Percentiles rank a stretch among this genome's conserved stretches.
These are phyloP conservation scores for Caenorhabditis brenneri DNA, from an alignment of 1,140 invertebrate species.

Conservation along the genomic window DNA sequence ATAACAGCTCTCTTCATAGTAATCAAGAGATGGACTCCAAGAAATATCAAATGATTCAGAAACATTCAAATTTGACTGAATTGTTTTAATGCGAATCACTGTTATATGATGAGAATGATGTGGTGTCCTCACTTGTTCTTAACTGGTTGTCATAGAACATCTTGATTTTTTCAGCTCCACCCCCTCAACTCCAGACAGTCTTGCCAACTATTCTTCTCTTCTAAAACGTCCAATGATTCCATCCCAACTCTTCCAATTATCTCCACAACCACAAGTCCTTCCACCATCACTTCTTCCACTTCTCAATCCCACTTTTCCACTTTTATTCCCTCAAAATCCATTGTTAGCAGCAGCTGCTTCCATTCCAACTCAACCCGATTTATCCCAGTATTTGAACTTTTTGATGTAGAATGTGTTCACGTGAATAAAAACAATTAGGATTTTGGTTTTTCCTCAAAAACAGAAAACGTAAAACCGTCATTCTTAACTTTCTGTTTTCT, in stretches of 20 bases:
- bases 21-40: too few species aligned
- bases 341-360: too few species aligned
- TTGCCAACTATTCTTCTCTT: background rate
- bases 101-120: too few species aligned
- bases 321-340: conserved; percentile 6
- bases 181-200: background rate
- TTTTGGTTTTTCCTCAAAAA: too few species aligned
- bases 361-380: conserved; percentile 13
- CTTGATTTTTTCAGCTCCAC: too few species aligned
- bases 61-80: too few species aligned
- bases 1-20: too few species aligned
- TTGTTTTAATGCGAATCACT: too few species aligned
- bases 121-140: too few species aligned
- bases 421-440: background rate
- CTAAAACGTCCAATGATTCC: background rate
- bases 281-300: conserved; percentile 3
- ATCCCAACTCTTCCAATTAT: background rate
- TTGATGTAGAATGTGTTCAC: conserved; percentile 12
- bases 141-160: too few species aligned
- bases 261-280: background rate
- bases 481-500: background rate
- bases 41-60: too few species aligned
- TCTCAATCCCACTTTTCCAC: background rate
- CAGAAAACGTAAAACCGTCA: background rate
- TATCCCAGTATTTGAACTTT: background rate